These are phyloP conservation scores for Cheilosia scutellata DNA, from an alignment of 2,888 invertebrate genomes.

Conservation along the genomic window DNA sequence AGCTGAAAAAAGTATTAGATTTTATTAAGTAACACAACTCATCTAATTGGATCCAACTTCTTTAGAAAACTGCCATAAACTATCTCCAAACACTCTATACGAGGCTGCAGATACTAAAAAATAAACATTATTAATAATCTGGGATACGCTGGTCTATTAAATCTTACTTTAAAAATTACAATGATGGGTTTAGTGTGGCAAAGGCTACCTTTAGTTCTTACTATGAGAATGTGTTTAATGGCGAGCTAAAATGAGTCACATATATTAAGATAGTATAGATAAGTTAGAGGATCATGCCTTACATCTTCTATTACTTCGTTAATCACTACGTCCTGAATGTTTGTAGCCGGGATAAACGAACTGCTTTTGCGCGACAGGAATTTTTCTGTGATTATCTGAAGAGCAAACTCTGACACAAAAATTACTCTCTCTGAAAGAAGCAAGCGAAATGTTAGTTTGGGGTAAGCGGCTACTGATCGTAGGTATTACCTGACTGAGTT, in stretches of 20 bases:
- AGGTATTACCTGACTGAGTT: slow-evolving; percentile 79
- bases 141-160: neutral
- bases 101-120: slow-evolving; percentile 82
- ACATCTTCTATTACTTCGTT: slow-evolving; percentile 85
- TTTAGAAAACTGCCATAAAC: slow-evolving; percentile 79
- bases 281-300: slow-evolving; percentile 58
- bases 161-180: slow-evolving; percentile 82
- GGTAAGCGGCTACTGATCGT: neutral
- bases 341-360: slow-evolving; percentile 81
- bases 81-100: slow-evolving; percentile 82
- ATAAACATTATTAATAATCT: slow-evolving; percentile 39
- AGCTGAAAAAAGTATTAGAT: slow-evolving; percentile 27
- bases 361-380: slow-evolving; percentile 79
- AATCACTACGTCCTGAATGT: slow-evolving; percentile 83
- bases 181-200: slow-evolving; percentile 82
- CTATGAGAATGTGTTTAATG: slow-evolving; percentile 83
- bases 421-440: slow-evolving; percentile 80
- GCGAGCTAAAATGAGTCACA: slow-evolving; percentile 80
- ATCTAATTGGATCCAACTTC: slow-evolving; percentile 48
- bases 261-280: slow-evolving; percentile 7
- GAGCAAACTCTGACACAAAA: slow-evolving; percentile 82
- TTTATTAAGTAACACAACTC: slow-evolving; percentile 32
- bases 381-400: slow-evolving; percentile 82
- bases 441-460: neutral
- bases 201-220: slow-evolving; percentile 82